Evolutionary conservation across 2,113 vertebrate species (phyloP).

Genomic region (Colistium nudipinnis): DNA sequence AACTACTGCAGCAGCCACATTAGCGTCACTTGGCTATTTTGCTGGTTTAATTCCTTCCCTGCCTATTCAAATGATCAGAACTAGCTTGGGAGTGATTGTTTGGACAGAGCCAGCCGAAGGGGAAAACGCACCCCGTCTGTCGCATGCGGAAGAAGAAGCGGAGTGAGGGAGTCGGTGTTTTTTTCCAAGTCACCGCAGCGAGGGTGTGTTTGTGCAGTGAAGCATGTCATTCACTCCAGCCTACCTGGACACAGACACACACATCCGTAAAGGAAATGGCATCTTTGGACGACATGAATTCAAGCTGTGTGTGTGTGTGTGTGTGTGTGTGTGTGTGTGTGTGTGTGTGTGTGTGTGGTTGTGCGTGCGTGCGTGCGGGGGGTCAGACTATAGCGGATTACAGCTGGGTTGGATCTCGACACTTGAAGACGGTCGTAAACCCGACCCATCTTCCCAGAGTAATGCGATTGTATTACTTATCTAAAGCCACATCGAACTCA

Average conservation of each 20-base stretch:
- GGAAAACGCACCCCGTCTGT: not conserved
- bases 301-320: not conserved
- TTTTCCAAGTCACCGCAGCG: not conserved
- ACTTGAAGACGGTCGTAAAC: constrained; percentile 16
- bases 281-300: constrained; percentile 26
- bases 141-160: constrained; percentile 13
- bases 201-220: constrained; percentile 46
- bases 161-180: constrained; percentile 19
- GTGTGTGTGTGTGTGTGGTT: not conserved
- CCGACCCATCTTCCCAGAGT: not conserved
- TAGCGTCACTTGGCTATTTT: constrained; percentile 36
- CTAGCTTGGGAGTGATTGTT: constrained; percentile 8
- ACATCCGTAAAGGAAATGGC: constrained; percentile 20
- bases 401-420: not conserved
- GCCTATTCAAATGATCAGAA: constrained; percentile 24
- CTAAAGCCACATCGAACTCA: not conserved
- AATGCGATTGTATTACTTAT: constrained; percentile 33
- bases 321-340: not conserved
- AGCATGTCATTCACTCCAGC: constrained; percentile 48
- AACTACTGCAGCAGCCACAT: not conserved
- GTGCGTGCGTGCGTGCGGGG: not conserved
- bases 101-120: not conserved
- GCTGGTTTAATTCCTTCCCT: constrained; percentile 18
- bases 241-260: constrained; percentile 25
- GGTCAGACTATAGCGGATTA: not conserved